A percentile compares a stretch with the other conserved stretches of the same genome.
Conservation (phyloP, 1,140 invertebrate species). For the Tachypleus tridentatus region DNA sequence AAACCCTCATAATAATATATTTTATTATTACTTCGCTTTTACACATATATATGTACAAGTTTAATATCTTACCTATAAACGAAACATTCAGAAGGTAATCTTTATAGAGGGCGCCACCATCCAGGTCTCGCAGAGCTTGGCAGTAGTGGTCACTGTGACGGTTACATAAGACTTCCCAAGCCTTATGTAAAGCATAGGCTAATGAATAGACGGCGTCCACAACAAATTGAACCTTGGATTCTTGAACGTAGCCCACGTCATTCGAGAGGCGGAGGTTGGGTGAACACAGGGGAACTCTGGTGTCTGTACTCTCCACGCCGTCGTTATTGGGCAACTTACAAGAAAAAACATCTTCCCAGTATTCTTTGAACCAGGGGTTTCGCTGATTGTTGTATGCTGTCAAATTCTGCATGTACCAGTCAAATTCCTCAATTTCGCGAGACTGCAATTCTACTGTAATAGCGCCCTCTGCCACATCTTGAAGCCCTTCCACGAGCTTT, state of each 20-base stretch:
- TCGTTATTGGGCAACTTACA: conserved; percentile 31
- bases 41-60: too few relatives aligned
- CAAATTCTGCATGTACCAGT: conserved; percentile 52
- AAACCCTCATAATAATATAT: too few relatives aligned
- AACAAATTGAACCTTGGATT: conserved; percentile 78
- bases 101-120: conserved; percentile 53
- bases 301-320: too few relatives aligned
- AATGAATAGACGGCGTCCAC: conserved; percentile 79
- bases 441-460: conserved; percentile 60
- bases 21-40: too few relatives aligned
- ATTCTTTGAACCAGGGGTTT: conserved; percentile 66
- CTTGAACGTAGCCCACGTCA: conserved; percentile 43
- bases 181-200: conserved; percentile 57
- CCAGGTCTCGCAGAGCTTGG: conserved; percentile 49
- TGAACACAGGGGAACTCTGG: conserved; percentile 26
- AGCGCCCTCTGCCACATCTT: conserved; percentile 58
- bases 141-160: conserved; percentile 39
- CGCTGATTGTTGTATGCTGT: conserved; percentile 45
- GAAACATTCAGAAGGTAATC: conserved; percentile 53
- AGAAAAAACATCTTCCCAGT: conserved; percentile 52
- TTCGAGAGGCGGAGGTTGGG: conserved; percentile 32
- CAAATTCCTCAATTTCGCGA: conserved; percentile 44
- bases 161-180: conserved; percentile 44
- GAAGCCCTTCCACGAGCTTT: conserved; percentile 52
- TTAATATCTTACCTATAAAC: conserved; percentile 44